phyloP scores from a whole-genome alignment of 1,140 invertebrate genomes.

The Cecropterus lyciades region DNA sequence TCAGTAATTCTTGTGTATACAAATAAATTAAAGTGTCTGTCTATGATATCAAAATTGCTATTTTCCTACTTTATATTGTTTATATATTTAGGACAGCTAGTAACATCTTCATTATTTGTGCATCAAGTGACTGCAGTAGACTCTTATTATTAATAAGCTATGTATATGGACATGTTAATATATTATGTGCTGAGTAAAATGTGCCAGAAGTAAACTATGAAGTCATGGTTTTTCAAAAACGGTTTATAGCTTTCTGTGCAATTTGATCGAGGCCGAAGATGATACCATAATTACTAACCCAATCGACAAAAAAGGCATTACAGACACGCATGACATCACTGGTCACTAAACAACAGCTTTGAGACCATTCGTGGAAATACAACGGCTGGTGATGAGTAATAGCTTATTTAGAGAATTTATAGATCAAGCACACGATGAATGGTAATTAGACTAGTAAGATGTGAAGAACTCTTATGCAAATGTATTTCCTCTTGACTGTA shows the following conservation, averaged over 20 bases:
- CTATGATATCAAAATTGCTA: too few species aligned
- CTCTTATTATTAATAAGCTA: too few species aligned
- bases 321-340: conserved; percentile 12
- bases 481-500: background rate
- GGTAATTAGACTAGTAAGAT: background rate
- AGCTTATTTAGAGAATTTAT: conserved; percentile 15
- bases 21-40: background rate
- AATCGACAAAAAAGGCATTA: conserved; percentile 25
- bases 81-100: too few species aligned
- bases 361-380: conserved; percentile 13
- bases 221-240: background rate
- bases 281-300: conserved; percentile 9
- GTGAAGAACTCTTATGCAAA: background rate
- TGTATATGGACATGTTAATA: too few species aligned
- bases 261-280: conserved; percentile 2
- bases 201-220: too few species aligned
- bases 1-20: background rate
- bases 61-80: too few species aligned
- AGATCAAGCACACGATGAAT: conserved; percentile 17
- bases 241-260: too few species aligned
- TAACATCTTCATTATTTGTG: too few species aligned
- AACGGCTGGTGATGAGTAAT: conserved; percentile 9
- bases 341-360: conserved; percentile 11
- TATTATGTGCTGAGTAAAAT: too few species aligned
- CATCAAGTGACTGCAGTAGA: too few species aligned